These are phyloP conservation scores for Drosophila ironensis DNA, from an alignment of 1,140 invertebrate species.

Conservation along the genomic window DNA sequence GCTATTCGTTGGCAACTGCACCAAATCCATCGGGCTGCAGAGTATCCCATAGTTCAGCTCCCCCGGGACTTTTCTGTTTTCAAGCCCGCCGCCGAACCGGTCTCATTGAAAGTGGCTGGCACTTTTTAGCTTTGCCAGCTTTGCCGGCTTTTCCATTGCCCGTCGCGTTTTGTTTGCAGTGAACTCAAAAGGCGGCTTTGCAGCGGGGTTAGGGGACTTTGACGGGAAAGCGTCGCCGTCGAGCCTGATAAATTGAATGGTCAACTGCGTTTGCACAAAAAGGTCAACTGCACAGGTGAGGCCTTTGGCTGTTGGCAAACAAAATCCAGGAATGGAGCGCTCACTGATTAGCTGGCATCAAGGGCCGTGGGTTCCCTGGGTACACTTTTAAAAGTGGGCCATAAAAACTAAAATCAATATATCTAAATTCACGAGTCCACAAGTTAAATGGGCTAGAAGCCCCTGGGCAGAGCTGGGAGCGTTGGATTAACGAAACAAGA, in stretches of 20 bases:
- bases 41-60: conserved; percentile 8
- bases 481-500: conserved; percentile 20
- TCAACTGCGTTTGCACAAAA: conserved; percentile 70
- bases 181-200: conserved; percentile 51
- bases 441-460: conserved; percentile 11
- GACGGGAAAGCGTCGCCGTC: conserved; percentile 13
- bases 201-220: not conserved
- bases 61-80: not conserved
- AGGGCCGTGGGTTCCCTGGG: not conserved
- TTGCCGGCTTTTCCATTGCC: conserved; percentile 33
- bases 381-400: conserved; percentile 7
- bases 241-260: conserved; percentile 79
- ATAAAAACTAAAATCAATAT: conserved; percentile 21
- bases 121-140: conserved; percentile 50
- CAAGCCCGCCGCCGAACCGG: not conserved
- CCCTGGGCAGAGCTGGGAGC: conserved; percentile 6
- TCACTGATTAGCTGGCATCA: conserved; percentile 29
- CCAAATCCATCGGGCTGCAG: too few species aligned
- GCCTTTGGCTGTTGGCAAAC: conserved; percentile 48
- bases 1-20: too few species aligned
- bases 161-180: conserved; percentile 67
- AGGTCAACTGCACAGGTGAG: conserved; percentile 21
- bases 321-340: conserved; percentile 40
- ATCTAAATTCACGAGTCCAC: too few species aligned
- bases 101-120: conserved; percentile 53